Conservation (phyloP, 2,888 invertebrate genomes). For the Agonopterix arenella region DNA sequence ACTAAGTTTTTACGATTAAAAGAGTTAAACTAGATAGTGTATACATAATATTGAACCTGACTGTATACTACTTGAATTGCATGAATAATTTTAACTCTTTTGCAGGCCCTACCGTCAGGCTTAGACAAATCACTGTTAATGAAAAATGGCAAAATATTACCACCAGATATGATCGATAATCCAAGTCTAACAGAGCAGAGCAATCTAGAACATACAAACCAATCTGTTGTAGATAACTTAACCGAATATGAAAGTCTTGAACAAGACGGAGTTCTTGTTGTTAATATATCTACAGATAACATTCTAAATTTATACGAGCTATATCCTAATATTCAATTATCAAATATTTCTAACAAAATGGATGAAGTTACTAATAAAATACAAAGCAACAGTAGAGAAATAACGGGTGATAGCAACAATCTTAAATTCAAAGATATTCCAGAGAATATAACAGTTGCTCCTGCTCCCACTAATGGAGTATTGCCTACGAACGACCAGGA, state of each 20-base stretch:
- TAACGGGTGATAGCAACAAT: constrained; percentile 67
- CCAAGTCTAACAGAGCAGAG: constrained; percentile 33
- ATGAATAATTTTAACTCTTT: constrained; percentile 13
- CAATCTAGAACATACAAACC: constrained; percentile 37
- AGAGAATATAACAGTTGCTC: constrained; percentile 64
- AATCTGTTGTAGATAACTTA: constrained; percentile 51
- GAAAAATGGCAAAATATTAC: constrained; percentile 62
- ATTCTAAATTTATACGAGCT: constrained; percentile 66
- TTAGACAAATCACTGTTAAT: constrained; percentile 57
- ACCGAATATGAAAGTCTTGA: constrained; percentile 69
- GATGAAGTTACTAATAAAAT: constrained; percentile 73
- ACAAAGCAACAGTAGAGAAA: constrained; percentile 73
- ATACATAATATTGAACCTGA: too few relatives aligned
- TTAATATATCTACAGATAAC: constrained; percentile 64
- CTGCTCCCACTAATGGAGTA: constrained; percentile 66
- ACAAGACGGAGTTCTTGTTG: constrained; percentile 69
- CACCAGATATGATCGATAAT: constrained; percentile 49
- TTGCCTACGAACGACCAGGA: constrained; percentile 54
- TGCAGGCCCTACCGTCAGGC: constrained; percentile 56
- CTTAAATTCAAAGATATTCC: constrained; percentile 60
- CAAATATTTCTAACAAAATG: constrained; percentile 56
- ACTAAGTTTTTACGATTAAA: too few relatives aligned
- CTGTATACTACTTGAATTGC: too few relatives aligned
- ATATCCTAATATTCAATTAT: constrained; percentile 54
- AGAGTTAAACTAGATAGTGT: too few relatives aligned